These are phyloP conservation scores for Brachionus koreanus DNA, from an alignment of 1,140 invertebrate species.

Conservation along the genomic window DNA sequence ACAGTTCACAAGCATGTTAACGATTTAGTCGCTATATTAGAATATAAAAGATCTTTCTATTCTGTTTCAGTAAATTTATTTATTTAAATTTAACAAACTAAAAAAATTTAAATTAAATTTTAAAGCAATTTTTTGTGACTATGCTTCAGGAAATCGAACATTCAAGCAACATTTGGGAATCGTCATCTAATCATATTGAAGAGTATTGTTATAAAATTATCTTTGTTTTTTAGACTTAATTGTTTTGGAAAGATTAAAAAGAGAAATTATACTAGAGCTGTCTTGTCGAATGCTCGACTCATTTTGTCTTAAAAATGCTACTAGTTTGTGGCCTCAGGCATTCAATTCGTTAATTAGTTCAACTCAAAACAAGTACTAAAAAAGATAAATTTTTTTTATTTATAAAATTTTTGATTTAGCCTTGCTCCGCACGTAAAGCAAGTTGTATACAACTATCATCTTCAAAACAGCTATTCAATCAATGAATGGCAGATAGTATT, in stretches of 20 bases:
- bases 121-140: conserved; percentile 11
- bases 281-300: conserved; percentile 32
- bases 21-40: conserved; percentile 1
- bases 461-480: conserved; percentile 14
- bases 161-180: conserved; percentile 6
- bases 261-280: conserved; percentile 25
- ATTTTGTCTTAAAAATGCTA: background rate
- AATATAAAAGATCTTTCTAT: conserved; percentile 30
- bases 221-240: background rate
- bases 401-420: background rate
- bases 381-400: background rate
- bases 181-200: conserved; percentile 26
- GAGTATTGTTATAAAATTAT: background rate
- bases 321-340: conserved; percentile 5
- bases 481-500: conserved; percentile 14
- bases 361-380: background rate
- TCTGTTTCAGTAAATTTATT: background rate
- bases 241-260: background rate
- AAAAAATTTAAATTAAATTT: background rate
- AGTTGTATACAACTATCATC: conserved; percentile 35
- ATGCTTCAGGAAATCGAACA: conserved; percentile 22
- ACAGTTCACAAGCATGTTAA: conserved; percentile 25
- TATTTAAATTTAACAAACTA: background rate
- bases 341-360: background rate
- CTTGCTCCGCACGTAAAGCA: conserved; percentile 1